phyloP scores from a whole-genome alignment of 1,140 invertebrate genomes.

The Chironomus tepperi region DNA sequence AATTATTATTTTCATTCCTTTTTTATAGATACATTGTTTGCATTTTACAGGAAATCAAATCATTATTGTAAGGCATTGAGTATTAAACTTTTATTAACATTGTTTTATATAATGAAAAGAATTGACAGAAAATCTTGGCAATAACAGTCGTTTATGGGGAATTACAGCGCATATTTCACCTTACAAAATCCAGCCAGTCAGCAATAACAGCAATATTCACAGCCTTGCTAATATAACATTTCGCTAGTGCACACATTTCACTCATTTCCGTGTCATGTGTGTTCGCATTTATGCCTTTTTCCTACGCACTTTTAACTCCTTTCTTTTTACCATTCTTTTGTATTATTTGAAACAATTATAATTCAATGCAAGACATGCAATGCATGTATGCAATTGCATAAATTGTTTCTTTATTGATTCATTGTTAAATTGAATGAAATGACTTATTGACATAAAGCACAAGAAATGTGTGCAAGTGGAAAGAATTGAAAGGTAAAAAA shows the following conservation, averaged over 20 bases:
- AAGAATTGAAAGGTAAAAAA: background rate
- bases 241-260: background rate
- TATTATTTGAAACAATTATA: too few species aligned
- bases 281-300: background rate
- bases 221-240: too few species aligned
- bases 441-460: conserved; percentile 10
- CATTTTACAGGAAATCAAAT: background rate
- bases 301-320: background rate
- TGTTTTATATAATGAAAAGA: too few species aligned
- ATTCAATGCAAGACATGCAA: background rate
- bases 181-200: too few species aligned
- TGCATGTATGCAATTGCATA: background rate
- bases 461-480: background rate
- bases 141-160: too few species aligned
- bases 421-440: conserved; percentile 10
- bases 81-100: too few species aligned
- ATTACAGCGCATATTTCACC: too few species aligned
- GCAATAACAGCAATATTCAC: too few species aligned
- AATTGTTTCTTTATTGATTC: conserved; percentile 2
- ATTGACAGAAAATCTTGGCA: too few species aligned
- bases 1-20: background rate
- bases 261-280: conserved; percentile 1
- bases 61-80: background rate
- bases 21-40: background rate
- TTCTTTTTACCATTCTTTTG: background rate